Conservation (phyloP, 2,113 vertebrate species). For the Dunckerocampus dactyliophorus region DNA sequence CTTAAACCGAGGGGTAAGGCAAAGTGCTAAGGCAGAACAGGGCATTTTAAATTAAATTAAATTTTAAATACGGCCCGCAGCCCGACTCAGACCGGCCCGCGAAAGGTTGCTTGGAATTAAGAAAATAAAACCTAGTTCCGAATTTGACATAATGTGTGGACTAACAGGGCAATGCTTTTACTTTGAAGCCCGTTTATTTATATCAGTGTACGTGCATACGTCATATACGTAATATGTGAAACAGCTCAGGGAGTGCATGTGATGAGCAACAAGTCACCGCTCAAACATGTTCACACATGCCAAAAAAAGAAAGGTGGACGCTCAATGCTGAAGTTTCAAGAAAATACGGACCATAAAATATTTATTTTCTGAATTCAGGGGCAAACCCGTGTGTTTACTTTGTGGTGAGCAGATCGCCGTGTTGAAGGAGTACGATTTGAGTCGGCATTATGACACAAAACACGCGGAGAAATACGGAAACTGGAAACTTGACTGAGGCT, state of each 20-base stretch:
- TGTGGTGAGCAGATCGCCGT: too few species aligned
- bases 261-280: too few species aligned
- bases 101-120: background rate
- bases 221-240: too few species aligned
- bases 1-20: too few species aligned
- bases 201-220: too few species aligned
- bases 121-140: background rate
- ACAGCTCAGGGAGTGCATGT: too few species aligned
- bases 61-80: background rate
- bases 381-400: background rate
- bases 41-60: background rate
- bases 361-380: background rate
- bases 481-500: constrained; percentile 18
- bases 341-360: background rate
- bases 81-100: too few species aligned
- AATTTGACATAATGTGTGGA: background rate
- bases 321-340: background rate
- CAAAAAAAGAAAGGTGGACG: background rate
- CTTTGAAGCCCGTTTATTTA: too few species aligned
- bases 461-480: background rate
- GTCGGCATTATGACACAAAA: background rate
- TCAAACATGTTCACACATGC: too few species aligned
- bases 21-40: background rate
- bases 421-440: too few species aligned
- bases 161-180: too few species aligned